Evolutionary conservation across 2,113 vertebrate species (phyloP).

Genomic region (Percina caprodes): DNA sequence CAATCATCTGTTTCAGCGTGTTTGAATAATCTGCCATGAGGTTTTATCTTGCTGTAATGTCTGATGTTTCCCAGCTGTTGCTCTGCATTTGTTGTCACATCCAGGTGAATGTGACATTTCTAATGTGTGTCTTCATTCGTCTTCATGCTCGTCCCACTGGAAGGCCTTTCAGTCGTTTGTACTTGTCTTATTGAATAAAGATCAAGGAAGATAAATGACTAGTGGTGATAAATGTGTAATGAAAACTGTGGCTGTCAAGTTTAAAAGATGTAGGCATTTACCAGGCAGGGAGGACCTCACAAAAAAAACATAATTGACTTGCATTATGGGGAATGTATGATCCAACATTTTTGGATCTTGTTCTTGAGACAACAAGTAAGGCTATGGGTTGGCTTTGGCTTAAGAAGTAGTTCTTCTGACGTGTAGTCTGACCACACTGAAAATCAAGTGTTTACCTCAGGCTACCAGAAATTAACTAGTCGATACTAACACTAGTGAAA

Average conservation of each 20-base stretch:
- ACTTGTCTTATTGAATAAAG: conserved; percentile 23
- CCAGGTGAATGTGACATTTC: background rate
- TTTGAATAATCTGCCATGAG: background rate
- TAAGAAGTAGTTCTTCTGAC: background rate
- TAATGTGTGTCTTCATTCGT: background rate
- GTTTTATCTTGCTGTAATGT: background rate
- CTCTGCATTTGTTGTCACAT: conserved; percentile 4
- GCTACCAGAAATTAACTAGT: too few species aligned
- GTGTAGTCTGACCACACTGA: background rate
- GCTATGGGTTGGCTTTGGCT: background rate
- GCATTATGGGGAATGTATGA: conserved; percentile 2
- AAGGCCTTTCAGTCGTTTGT: background rate
- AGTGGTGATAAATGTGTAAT: background rate
- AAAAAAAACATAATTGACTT: background rate
- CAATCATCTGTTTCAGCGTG: background rate
- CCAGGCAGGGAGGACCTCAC: background rate
- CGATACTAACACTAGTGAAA: too few species aligned
- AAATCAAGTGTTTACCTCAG: background rate
- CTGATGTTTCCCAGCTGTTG: conserved; percentile 9
- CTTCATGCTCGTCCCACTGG: background rate
- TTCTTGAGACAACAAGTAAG: background rate
- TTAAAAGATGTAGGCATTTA: background rate
- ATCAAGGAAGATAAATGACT: conserved; percentile 2
- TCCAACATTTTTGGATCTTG: background rate
- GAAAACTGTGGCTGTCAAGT: too few species aligned